Conservation (phyloP, 2,797 vertebrate genomes). For the Xenopus petersii region DNA sequence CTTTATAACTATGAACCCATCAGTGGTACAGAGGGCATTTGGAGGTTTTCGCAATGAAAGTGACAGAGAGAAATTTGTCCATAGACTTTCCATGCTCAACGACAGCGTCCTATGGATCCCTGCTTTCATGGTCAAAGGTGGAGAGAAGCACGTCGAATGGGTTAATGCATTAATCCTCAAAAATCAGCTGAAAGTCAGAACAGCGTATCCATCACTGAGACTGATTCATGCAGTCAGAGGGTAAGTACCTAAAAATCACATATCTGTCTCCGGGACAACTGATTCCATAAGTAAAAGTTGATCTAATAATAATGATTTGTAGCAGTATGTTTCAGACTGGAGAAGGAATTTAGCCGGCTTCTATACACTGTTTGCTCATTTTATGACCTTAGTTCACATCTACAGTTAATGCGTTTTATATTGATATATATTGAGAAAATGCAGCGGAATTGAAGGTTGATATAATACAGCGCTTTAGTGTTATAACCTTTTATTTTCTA, state of each 20-base stretch:
- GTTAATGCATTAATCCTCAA: conserved; percentile 83
- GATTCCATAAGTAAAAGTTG: conserved; percentile 50
- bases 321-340: conserved; percentile 17
- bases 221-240: conserved; percentile 85
- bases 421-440: conserved; percentile 47
- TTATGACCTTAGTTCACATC: conserved; percentile 44
- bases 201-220: conserved; percentile 81
- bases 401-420: conserved; percentile 25
- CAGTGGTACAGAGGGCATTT: conserved; percentile 83
- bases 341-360: conserved; percentile 43
- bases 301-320: conserved; percentile 34
- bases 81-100: conserved; percentile 78
- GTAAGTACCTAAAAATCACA: conserved; percentile 73
- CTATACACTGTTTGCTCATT: conserved; percentile 40
- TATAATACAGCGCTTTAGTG: conserved; percentile 8
- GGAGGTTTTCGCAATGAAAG: conserved; percentile 77
- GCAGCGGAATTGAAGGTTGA: conserved; percentile 1
- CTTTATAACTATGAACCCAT: conserved; percentile 90
- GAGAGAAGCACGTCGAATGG: conserved; percentile 80
- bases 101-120: conserved; percentile 87
- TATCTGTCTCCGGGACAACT: conserved; percentile 58
- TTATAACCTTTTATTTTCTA: conserved; percentile 22
- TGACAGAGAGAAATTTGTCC: conserved; percentile 77
- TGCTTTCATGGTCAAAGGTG: conserved; percentile 87
- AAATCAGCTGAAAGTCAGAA: conserved; percentile 75